Evolutionary conservation across 2,888 invertebrate species (phyloP).

Genomic region (Heliconius ismenius): DNA sequence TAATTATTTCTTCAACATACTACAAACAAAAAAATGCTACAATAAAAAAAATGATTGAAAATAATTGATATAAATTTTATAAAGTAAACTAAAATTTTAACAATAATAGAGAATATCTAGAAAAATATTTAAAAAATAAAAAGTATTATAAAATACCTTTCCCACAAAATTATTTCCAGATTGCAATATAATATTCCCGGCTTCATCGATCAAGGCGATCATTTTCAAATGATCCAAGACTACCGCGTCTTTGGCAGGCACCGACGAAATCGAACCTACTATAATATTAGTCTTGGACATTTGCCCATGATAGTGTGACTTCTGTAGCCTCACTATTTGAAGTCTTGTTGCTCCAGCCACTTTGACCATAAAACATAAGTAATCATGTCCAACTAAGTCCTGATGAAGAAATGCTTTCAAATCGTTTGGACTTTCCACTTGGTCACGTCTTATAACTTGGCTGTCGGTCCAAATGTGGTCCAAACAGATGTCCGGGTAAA

Average conservation of each 20-base stretch:
- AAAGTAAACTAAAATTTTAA: too few relatives aligned
- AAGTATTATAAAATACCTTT: conserved; percentile 73
- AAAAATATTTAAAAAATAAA: neutral
- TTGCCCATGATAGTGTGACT: conserved; percentile 78
- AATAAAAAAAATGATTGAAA: too few relatives aligned
- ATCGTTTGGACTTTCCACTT: conserved; percentile 62
- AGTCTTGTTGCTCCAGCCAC: conserved; percentile 76
- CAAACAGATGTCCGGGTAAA: conserved; percentile 92
- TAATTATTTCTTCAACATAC: too few relatives aligned
- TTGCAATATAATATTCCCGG: conserved; percentile 90
- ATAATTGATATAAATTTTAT: too few relatives aligned
- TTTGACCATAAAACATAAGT: conserved; percentile 88
- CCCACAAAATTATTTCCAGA: conserved; percentile 91
- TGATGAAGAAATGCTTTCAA: conserved; percentile 89
- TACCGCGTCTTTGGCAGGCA: conserved; percentile 92
- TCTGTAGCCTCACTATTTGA: conserved; percentile 85
- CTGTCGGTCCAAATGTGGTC: conserved; percentile 95
- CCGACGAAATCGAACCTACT: conserved; percentile 87
- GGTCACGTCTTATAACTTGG: conserved; percentile 64
- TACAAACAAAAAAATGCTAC: too few relatives aligned
- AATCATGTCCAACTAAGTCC: conserved; percentile 93
- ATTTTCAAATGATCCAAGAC: conserved; percentile 90
- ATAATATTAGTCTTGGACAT: conserved; percentile 83
- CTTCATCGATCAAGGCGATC: conserved; percentile 91
- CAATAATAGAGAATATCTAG: neutral